Percentiles rank a stretch among this genome's conserved stretches.
Conservation (phyloP, 2,797 vertebrate species). For the Anniella stebbinsi region DNA sequence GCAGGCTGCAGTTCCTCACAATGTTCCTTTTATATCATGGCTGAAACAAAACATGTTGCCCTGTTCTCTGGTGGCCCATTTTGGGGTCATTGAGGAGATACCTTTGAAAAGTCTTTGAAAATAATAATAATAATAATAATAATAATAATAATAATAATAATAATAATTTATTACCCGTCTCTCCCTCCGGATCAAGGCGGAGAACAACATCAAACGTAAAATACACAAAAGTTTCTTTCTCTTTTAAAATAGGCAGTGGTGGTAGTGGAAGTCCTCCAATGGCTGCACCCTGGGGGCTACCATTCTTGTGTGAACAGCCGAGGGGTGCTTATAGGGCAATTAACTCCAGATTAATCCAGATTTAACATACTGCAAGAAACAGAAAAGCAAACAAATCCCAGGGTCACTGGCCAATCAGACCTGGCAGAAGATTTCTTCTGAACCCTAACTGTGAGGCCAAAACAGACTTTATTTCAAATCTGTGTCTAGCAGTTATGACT, state of each 20-base stretch:
- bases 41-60: not conserved
- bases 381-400: not conserved
- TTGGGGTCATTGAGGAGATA: not conserved
- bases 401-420: not conserved
- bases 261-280: not conserved
- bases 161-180: too few relatives aligned
- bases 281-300: not conserved
- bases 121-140: too few relatives aligned
- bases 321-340: not conserved
- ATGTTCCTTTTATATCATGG: not conserved
- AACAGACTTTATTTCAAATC: too few relatives aligned
- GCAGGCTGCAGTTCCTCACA: too few relatives aligned
- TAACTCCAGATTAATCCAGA: not conserved
- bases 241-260: not conserved
- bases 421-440: not conserved
- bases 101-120: not conserved
- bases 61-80: not conserved
- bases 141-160: too few relatives aligned
- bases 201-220: too few relatives aligned
- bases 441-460: too few relatives aligned
- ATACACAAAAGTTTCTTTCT: not conserved
- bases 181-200: too few relatives aligned
- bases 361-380: not conserved
- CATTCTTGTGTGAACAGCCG: not conserved
- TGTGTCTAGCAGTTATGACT: too few relatives aligned